Percentiles rank a stretch among this genome's conserved stretches.
Evolutionary conservation across 1,140 invertebrate species (phyloP).

Genomic region (Drosophila saltans): DNA sequence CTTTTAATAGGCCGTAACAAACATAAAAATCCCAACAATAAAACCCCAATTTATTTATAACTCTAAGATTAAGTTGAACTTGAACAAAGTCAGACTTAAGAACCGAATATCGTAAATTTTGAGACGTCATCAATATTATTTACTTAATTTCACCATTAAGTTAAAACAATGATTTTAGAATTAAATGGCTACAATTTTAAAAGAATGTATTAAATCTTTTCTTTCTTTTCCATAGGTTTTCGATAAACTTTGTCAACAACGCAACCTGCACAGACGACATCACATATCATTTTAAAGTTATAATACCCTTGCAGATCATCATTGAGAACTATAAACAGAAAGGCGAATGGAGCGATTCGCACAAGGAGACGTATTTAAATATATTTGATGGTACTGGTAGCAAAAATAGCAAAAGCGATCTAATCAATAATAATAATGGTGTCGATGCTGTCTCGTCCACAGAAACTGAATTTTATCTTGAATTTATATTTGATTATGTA

Average conservation of each 20-base stretch:
- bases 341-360: slow-evolving; percentile 62
- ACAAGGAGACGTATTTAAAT: slow-evolving; percentile 55
- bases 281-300: slow-evolving; percentile 77
- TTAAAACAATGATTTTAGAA: too few species aligned
- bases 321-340: slow-evolving; percentile 71
- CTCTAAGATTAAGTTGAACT: too few species aligned
- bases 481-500: slow-evolving; percentile 68
- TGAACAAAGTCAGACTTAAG: too few species aligned
- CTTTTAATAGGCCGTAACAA: too few species aligned
- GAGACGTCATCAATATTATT: too few species aligned
- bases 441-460: slow-evolving; percentile 68
- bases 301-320: slow-evolving; percentile 54
- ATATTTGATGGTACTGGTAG: slow-evolving; percentile 69
- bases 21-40: too few species aligned
- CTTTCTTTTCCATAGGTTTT: slow-evolving; percentile 62
- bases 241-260: slow-evolving; percentile 77
- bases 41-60: too few species aligned
- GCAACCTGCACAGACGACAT: slow-evolving; percentile 62
- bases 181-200: slow-evolving; percentile 8
- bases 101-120: too few species aligned
- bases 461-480: slow-evolving; percentile 67
- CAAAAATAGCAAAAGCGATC: slow-evolving; percentile 28
- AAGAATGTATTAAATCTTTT: background rate
- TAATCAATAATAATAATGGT: slow-evolving; percentile 35
- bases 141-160: too few species aligned